Percentiles rank a stretch among this genome's conserved stretches.
phyloP scores from a whole-genome alignment of 1,140 invertebrate genomes.

The Euura saliciscinereae region DNA sequence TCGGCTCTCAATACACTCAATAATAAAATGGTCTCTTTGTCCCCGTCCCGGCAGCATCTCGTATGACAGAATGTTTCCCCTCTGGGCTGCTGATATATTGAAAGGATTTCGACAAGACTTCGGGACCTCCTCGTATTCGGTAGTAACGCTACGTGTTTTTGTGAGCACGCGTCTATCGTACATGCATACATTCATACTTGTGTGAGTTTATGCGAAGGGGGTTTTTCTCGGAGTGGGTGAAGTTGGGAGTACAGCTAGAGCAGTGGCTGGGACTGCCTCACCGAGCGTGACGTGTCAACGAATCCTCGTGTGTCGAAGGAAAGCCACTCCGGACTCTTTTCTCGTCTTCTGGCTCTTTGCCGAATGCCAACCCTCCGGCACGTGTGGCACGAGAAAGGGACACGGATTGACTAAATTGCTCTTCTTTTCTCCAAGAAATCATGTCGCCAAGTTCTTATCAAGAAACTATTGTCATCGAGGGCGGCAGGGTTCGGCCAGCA shows the following conservation, averaged over 20 bases:
- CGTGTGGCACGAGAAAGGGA: too few species aligned
- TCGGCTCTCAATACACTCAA: slow-evolving; percentile 23
- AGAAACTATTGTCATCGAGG: too few species aligned
- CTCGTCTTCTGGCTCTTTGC: background rate
- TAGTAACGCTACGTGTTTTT: slow-evolving; percentile 11
- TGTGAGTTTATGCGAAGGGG: slow-evolving; percentile 8
- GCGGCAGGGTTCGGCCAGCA: too few species aligned
- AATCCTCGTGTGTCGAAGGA: slow-evolving; percentile 19
- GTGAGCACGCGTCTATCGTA: background rate
- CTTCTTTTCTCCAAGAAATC: too few species aligned
- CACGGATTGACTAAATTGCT: too few species aligned
- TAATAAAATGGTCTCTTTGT: slow-evolving; percentile 48
- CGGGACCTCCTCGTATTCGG: slow-evolving; percentile 13
- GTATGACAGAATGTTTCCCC: slow-evolving; percentile 27
- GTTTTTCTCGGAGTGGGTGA: background rate
- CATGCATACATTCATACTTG: background rate
- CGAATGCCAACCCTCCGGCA: too few species aligned
- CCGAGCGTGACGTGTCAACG: slow-evolving; percentile 29
- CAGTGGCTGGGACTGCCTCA: slow-evolving; percentile 21
- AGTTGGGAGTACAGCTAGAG: slow-evolving; percentile 13
- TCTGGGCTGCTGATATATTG: slow-evolving; percentile 29
- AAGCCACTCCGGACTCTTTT: slow-evolving; percentile 5
- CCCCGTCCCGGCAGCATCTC: slow-evolving; percentile 21
- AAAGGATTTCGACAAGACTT: slow-evolving; percentile 40
- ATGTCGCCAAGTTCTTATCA: too few species aligned